phyloP scores from a whole-genome alignment of 2,888 invertebrate species.

The Ennomos quercinarius region DNA sequence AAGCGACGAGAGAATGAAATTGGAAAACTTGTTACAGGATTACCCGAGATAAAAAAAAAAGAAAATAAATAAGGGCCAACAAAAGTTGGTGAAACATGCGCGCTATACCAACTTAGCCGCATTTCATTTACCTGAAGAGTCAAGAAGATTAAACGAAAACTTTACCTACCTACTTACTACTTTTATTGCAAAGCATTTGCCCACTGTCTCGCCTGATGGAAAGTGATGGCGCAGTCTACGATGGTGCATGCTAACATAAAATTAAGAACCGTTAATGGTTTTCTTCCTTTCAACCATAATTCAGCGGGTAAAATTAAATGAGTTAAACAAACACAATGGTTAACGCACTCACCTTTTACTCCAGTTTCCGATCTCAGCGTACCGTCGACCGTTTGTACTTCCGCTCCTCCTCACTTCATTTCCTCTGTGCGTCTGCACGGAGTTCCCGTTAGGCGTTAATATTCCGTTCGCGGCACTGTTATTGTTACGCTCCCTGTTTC shows the following conservation, averaged over 20 bases:
- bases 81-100: conserved; percentile 68
- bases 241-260: background rate
- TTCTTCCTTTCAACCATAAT: conserved; percentile 33
- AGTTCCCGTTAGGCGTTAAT: conserved; percentile 83
- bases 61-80: conserved; percentile 75
- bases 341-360: conserved; percentile 78
- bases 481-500: conserved; percentile 81
- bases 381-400: conserved; percentile 82
- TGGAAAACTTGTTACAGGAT: conserved; percentile 85
- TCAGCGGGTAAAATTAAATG: conserved; percentile 38
- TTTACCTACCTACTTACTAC: too few species aligned
- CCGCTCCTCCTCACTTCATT: conserved; percentile 83
- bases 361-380: conserved; percentile 87
- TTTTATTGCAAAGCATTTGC: too few species aligned
- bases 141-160: conserved; percentile 32
- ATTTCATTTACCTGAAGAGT: conserved; percentile 24
- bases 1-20: conserved; percentile 83
- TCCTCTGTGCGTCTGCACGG: conserved; percentile 78
- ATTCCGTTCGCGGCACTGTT: conserved; percentile 76
- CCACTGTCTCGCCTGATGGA: too few species aligned
- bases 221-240: too few species aligned
- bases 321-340: conserved; percentile 45
- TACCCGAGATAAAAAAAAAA: conserved; percentile 74
- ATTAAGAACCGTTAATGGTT: conserved; percentile 28
- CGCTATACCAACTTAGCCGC: conserved; percentile 28